These are phyloP conservation scores for Palaemon carinicauda DNA, from an alignment of 1,140 invertebrate genomes.

Conservation along the genomic window DNA sequence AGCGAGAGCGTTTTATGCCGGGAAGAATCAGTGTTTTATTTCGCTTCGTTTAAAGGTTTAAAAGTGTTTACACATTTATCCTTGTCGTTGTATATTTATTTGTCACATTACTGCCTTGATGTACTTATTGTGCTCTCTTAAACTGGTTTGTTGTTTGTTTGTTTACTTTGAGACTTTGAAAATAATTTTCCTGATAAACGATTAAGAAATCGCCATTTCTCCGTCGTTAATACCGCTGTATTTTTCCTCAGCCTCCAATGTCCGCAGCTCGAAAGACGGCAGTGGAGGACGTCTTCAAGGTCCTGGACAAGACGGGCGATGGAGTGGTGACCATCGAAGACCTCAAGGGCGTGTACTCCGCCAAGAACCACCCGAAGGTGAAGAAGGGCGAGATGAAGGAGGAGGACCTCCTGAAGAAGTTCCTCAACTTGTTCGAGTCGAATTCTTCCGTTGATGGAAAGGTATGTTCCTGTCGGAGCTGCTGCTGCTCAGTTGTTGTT, in stretches of 20 bases:
- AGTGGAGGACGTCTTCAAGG: conserved; percentile 85
- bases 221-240: no score
- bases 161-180: not conserved
- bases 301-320: conserved; percentile 87
- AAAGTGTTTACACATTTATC: no score
- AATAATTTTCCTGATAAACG: not conserved
- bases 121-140: no score
- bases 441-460: conserved; percentile 27
- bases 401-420: conserved; percentile 84
- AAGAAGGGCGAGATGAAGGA: conserved; percentile 84
- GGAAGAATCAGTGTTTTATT: no score
- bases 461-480: not conserved
- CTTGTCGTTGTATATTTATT: no score
- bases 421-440: conserved; percentile 86
- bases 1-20: no score
- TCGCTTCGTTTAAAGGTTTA: no score
- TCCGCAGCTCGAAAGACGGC: conserved; percentile 75
- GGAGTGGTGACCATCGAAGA: conserved; percentile 86
- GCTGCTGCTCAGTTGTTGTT: not conserved
- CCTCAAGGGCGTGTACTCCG: conserved; percentile 79
- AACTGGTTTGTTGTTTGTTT: no score
- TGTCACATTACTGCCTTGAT: no score
- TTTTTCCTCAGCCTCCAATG: conserved; percentile 80
- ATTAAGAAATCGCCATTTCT: no score
- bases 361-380: conserved; percentile 63